Percentiles rank a stretch among this genome's conserved stretches.
phyloP scores from a whole-genome alignment of 2,797 vertebrate species.

The Syngnathus acus region DNA sequence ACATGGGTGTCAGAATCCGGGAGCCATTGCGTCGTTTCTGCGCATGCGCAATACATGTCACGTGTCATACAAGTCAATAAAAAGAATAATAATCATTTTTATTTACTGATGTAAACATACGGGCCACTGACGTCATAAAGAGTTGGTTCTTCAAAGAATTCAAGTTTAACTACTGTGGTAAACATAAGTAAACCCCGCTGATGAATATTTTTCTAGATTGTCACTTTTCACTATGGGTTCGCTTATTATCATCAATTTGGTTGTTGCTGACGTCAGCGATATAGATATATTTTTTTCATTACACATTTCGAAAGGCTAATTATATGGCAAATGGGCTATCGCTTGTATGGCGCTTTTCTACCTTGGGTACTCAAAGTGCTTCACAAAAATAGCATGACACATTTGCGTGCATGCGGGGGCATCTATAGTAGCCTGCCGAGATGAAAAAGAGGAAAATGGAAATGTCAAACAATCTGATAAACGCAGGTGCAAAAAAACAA shows the following conservation, averaged over 20 bases:
- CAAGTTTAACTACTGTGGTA: neutral
- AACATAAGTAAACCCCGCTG: neutral
- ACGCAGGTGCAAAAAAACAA: neutral
- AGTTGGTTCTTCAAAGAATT: neutral
- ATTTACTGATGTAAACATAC: neutral
- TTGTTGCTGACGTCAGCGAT: too few species aligned
- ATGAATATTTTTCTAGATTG: neutral
- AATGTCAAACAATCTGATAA: constrained; percentile 1
- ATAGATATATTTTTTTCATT: too few species aligned
- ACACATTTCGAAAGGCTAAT: too few species aligned
- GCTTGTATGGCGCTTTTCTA: too few species aligned
- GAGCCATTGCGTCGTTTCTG: constrained; percentile 44
- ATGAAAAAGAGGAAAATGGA: neutral
- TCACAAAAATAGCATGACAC: neutral
- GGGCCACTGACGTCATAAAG: too few species aligned
- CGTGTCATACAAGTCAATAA: neutral
- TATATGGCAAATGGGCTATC: too few species aligned
- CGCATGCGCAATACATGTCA: constrained; percentile 2
- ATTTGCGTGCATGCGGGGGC: neutral
- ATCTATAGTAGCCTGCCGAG: neutral
- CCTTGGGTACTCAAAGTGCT: neutral
- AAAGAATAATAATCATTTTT: constrained; percentile 12
- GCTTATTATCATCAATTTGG: too few species aligned
- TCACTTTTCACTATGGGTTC: too few species aligned
- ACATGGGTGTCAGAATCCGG: constrained; percentile 49